These are phyloP conservation scores for Achroia grisella DNA, from an alignment of 1,140 invertebrate species.

Conservation along the genomic window DNA sequence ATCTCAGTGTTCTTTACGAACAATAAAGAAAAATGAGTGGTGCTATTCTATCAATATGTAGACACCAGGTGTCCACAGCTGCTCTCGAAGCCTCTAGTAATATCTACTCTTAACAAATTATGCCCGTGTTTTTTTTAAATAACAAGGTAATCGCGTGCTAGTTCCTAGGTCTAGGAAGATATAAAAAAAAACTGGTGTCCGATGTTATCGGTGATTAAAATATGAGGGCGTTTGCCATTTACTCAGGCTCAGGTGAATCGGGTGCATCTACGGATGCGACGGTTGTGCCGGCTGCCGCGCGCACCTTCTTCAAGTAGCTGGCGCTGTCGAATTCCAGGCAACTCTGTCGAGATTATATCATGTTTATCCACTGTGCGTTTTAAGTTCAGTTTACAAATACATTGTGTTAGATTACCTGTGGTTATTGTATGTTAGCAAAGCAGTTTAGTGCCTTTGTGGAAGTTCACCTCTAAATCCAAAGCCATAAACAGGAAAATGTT, in stretches of 20 bases:
- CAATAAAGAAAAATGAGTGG: neutral
- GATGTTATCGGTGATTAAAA: neutral
- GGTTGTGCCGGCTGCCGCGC: conserved; percentile 45
- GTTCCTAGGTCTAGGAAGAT: too few relatives aligned
- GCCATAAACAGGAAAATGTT: neutral
- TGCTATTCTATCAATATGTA: neutral
- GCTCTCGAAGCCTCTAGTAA: neutral
- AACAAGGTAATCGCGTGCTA: too few relatives aligned
- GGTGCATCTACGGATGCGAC: conserved; percentile 47
- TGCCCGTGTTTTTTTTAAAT: too few relatives aligned
- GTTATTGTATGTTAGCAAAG: neutral
- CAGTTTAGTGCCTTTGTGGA: neutral
- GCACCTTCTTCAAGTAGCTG: conserved; percentile 60
- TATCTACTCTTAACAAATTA: too few relatives aligned
- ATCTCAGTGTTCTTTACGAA: neutral
- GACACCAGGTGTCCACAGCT: conserved; percentile 1
- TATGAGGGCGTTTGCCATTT: conserved; percentile 13
- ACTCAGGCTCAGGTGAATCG: conserved; percentile 65
- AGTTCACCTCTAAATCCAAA: neutral
- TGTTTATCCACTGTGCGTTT: neutral
- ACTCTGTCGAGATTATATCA: conserved; percentile 43
- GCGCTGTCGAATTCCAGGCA: conserved; percentile 71
- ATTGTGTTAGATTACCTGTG: neutral
- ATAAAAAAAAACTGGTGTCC: too few relatives aligned
- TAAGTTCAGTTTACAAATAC: neutral